Evolutionary conservation across 2,888 invertebrate species (phyloP).

Genomic region (Prionchulus punctatus): DNA sequence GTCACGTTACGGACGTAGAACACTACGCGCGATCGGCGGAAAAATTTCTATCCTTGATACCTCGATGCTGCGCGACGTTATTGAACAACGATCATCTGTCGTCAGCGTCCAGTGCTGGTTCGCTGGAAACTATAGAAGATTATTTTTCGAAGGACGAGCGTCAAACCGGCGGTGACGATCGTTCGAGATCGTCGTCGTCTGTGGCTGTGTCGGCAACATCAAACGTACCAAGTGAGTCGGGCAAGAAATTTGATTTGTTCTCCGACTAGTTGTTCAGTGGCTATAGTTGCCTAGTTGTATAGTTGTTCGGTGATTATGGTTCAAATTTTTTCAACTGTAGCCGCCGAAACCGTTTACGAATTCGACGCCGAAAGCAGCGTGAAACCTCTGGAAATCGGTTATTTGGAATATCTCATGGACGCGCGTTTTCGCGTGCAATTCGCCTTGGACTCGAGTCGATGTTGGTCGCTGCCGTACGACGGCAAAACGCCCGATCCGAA

Average conservation of each 20-base stretch:
- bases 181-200: no score
- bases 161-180: no score
- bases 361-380: not conserved
- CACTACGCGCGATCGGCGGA: conserved; percentile 56
- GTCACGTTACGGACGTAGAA: conserved; percentile 46
- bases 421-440: not conserved
- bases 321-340: not conserved
- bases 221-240: no score
- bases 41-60: conserved; percentile 55
- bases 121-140: not conserved
- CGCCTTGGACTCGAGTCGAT: not conserved
- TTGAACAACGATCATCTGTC: not conserved
- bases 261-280: not conserved
- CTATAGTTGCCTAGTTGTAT: not conserved
- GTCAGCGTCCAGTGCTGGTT: not conserved
- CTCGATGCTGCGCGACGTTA: conserved; percentile 35
- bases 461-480: conserved; percentile 13
- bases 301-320: no score
- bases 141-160: not conserved
- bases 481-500: conserved; percentile 11
- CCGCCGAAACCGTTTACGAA: not conserved
- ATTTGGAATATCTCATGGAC: conserved; percentile 7
- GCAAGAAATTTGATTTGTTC: not conserved
- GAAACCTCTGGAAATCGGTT: not conserved
- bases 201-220: no score